Evolutionary conservation across 30 jellyfish, hydroid and myxozoan species (phyloP).

Genomic region (Hydractinia symbiolongicarpus): DNA sequence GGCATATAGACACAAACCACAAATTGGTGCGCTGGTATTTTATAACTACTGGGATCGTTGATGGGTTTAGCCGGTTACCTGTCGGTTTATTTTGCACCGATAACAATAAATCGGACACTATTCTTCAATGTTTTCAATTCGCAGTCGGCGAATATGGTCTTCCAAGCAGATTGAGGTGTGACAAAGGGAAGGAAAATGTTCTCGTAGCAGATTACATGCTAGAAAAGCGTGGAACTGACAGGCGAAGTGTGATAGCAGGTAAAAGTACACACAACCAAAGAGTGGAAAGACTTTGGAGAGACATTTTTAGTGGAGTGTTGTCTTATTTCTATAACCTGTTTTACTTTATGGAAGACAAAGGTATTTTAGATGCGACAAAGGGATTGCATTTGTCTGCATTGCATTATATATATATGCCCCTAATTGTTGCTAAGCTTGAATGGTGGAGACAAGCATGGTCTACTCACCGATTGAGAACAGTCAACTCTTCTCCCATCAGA

Average conservation of each 20-base stretch:
- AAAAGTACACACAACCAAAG: background rate
- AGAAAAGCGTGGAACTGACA: no score
- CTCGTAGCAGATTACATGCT: conserved; percentile 10
- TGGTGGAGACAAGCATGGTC: no score
- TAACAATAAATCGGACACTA: conserved; percentile 23
- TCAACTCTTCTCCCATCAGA: no score
- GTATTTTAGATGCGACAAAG: no score
- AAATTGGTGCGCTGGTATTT: no score
- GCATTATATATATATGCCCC: no score
- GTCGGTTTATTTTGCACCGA: conserved; percentile 16
- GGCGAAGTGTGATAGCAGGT: no score
- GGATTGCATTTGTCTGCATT: no score
- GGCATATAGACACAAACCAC: no score
- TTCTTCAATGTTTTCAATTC: background rate
- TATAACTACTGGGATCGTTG: background rate
- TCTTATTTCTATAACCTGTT: conserved; percentile 14
- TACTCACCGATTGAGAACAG: no score
- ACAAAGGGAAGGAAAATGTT: conserved; percentile 28
- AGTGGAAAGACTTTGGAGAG: conserved; percentile 30
- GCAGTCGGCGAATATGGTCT: conserved; percentile 23
- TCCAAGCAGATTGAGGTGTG: conserved; percentile 29
- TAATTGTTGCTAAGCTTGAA: no score
- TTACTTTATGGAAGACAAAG: no score
- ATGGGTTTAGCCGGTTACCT: conserved; percentile 9
- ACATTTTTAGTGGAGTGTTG: conserved; percentile 24